Conservation (phyloP, 2,888 invertebrate genomes). For the Platycheirus rosarum region DNA sequence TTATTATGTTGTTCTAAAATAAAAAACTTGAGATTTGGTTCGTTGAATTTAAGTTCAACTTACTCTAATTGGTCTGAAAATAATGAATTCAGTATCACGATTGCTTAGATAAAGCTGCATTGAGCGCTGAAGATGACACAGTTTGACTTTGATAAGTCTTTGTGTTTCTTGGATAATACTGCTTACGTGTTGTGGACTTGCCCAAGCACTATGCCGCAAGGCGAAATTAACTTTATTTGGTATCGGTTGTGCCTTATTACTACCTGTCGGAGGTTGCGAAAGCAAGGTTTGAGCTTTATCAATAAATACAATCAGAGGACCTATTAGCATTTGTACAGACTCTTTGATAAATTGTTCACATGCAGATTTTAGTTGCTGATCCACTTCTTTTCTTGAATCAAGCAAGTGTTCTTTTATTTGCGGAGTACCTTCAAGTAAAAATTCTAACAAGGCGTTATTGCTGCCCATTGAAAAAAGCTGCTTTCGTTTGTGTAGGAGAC, state of each 20-base stretch:
- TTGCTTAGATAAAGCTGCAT: constrained; percentile 98
- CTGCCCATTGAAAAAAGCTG: constrained; percentile 93
- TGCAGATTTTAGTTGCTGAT: constrained; percentile 93
- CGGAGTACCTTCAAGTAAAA: constrained; percentile 95
- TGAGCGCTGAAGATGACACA: constrained; percentile 91
- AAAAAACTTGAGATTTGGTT: constrained; percentile 17
- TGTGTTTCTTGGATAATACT: constrained; percentile 90
- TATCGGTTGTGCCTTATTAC: constrained; percentile 61
- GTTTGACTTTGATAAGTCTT: constrained; percentile 89
- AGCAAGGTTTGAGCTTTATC: constrained; percentile 86
- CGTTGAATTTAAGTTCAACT: constrained; percentile 74
- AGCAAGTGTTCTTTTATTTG: constrained; percentile 95
- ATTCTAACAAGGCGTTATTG: constrained; percentile 96
- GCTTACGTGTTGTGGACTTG: constrained; percentile 88
- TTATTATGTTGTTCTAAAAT: constrained; percentile 92
- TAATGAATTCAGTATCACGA: constrained; percentile 97
- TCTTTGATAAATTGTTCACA: constrained; percentile 95
- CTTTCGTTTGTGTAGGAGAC: constrained; percentile 89
- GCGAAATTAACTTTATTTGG: constrained; percentile 77
- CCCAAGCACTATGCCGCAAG: constrained; percentile 85
- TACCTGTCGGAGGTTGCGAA: constrained; percentile 27
- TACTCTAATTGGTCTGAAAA: constrained; percentile 96
- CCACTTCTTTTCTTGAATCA: constrained; percentile 98
- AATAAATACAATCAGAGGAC: constrained; percentile 88
- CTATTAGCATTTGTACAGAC: constrained; percentile 89